Evolutionary conservation across 2,797 vertebrate species (phyloP).

Genomic region (Odontamblyopus rebecca): DNA sequence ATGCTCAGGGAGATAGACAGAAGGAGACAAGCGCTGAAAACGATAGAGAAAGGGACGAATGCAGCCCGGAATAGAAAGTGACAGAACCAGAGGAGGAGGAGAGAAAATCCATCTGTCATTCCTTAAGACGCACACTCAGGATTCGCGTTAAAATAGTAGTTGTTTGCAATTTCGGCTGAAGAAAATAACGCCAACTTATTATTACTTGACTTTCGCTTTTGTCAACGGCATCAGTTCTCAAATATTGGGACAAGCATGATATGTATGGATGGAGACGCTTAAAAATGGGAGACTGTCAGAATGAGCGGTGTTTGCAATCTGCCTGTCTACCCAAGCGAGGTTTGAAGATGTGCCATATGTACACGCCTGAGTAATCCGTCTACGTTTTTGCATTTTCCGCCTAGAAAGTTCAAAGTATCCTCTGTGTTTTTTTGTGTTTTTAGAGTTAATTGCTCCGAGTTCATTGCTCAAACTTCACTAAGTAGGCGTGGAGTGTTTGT

Average conservation of each 20-base stretch:
- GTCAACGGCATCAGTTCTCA: background rate
- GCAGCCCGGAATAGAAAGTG: constrained; percentile 54
- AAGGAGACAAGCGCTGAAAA: constrained; percentile 61
- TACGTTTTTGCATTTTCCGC: no score
- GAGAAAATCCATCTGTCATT: constrained; percentile 31
- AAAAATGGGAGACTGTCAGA: no score
- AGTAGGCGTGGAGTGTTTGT: background rate
- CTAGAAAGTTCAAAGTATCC: no score
- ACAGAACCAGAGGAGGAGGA: constrained; percentile 49
- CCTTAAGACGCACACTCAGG: constrained; percentile 9
- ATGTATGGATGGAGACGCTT: background rate
- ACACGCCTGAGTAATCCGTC: no score
- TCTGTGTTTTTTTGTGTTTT: no score
- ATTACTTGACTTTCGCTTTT: background rate
- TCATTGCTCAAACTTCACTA: no score
- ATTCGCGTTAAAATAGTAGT: constrained; percentile 16
- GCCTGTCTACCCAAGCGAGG: no score
- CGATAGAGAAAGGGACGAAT: constrained; percentile 45
- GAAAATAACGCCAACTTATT: constrained; percentile 9
- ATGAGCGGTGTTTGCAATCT: no score
- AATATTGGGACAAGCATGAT: background rate
- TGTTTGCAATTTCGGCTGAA: constrained; percentile 14
- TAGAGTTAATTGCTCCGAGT: no score
- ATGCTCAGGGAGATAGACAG: constrained; percentile 54
- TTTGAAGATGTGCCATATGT: no score